Evolutionary conservation across 1,140 invertebrate species (phyloP).

Genomic region (Drosophila ogumai): DNA sequence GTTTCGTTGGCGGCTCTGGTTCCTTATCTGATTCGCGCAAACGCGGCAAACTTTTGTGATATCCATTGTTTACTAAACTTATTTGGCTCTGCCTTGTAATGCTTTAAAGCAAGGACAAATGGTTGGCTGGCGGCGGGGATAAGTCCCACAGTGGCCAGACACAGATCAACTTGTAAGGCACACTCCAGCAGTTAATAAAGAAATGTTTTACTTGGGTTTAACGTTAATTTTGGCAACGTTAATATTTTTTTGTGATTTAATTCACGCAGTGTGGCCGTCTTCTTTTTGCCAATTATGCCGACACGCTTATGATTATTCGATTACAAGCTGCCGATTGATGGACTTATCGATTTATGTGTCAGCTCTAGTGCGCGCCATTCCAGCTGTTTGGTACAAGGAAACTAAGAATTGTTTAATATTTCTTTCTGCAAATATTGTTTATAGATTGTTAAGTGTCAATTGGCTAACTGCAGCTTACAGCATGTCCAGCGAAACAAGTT

Average conservation of each 20-base stretch:
- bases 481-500: slow-evolving; percentile 55
- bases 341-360: neutral
- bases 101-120: neutral
- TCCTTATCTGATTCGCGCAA: slow-evolving; percentile 65
- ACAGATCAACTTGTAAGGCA: neutral
- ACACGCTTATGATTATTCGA: neutral
- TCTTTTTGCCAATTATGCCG: neutral
- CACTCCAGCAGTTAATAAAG: too few species aligned
- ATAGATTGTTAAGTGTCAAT: neutral
- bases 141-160: neutral
- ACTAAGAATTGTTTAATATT: neutral
- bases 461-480: neutral
- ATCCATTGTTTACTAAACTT: slow-evolving; percentile 42
- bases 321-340: neutral
- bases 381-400: slow-evolving; percentile 7
- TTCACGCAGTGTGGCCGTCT: neutral
- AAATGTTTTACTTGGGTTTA: neutral
- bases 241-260: neutral
- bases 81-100: neutral
- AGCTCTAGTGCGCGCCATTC: slow-evolving; percentile 18
- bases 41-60: slow-evolving; percentile 56
- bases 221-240: neutral
- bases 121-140: neutral
- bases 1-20: slow-evolving; percentile 43
- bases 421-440: too few species aligned